These are phyloP conservation scores for Schizopygopsis pylzovi DNA, from an alignment of 2,797 vertebrate species.

Conservation along the genomic window DNA sequence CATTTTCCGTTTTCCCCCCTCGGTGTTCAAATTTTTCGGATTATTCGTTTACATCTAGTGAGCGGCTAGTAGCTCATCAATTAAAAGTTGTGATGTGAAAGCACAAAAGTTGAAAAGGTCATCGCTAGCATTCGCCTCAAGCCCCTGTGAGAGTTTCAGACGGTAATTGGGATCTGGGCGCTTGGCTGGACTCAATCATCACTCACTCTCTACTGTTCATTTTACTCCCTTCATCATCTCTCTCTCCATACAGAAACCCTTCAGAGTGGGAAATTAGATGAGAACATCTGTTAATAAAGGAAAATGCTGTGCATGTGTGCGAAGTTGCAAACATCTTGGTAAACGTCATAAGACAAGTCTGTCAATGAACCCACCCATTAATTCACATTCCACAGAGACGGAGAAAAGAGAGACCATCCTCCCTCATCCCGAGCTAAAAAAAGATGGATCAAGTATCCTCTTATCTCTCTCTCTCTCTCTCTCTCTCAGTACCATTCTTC, in stretches of 20 bases:
- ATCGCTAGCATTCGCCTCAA: background rate
- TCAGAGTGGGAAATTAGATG: slow-evolving; percentile 40
- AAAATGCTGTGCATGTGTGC: background rate
- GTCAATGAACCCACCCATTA: slow-evolving; percentile 13
- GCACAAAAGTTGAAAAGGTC: slow-evolving; percentile 56
- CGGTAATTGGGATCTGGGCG: slow-evolving; percentile 37
- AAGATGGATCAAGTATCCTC: slow-evolving; percentile 47
- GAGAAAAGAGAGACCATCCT: slow-evolving; percentile 31
- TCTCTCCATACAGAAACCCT: slow-evolving; percentile 22
- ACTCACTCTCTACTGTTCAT: slow-evolving; percentile 22
- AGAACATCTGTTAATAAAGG: slow-evolving; percentile 35
- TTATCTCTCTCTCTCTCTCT: background rate
- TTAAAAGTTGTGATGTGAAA: slow-evolving; percentile 42
- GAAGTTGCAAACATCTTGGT: background rate
- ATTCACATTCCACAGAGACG: slow-evolving; percentile 36
- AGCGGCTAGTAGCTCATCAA: slow-evolving; percentile 30
- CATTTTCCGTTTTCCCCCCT: background rate
- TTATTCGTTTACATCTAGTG: slow-evolving; percentile 20
- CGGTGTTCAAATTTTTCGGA: background rate
- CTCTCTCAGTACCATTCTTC: slow-evolving; percentile 2
- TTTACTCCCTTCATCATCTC: slow-evolving; percentile 32
- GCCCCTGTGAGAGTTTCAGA: slow-evolving; percentile 29
- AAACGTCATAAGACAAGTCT: slow-evolving; percentile 26
- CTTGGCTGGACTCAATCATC: slow-evolving; percentile 35
- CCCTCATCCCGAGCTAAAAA: slow-evolving; percentile 18